phyloP scores from a whole-genome alignment of 1,140 invertebrate species.

The Coptotermes formosanus region DNA sequence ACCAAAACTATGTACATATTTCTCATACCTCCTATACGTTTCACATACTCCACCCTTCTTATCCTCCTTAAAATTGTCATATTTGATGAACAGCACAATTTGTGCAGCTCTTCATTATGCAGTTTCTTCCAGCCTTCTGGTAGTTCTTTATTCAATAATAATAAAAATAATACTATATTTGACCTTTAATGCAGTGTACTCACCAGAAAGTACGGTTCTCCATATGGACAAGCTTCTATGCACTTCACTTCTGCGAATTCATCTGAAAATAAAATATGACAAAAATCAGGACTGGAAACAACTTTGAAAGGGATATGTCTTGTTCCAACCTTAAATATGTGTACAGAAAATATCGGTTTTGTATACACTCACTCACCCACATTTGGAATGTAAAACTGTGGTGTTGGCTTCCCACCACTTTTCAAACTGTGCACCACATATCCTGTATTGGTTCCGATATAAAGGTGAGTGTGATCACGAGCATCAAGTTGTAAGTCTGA shows the following conservation, averaged over 20 bases:
- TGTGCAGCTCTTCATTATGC: too few species aligned
- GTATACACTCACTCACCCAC: conserved; percentile 46
- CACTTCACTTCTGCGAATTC: conserved; percentile 45
- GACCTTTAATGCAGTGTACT: conserved; percentile 28
- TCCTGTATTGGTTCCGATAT: conserved; percentile 55
- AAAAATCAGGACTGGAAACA: too few species aligned
- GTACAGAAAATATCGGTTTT: too few species aligned
- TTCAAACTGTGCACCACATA: conserved; percentile 54
- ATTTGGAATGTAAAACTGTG: conserved; percentile 48
- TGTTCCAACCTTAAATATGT: too few species aligned
- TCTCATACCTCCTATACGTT: too few species aligned
- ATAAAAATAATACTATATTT: not conserved
- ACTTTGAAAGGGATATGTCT: too few species aligned
- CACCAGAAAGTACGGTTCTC: conserved; percentile 55
- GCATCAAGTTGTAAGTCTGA: conserved; percentile 53
- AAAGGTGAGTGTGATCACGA: conserved; percentile 54
- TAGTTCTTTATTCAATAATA: too few species aligned
- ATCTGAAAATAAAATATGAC: conserved; percentile 41
- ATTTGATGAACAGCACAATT: too few species aligned
- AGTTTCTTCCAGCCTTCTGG: too few species aligned
- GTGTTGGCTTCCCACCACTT: conserved; percentile 50
- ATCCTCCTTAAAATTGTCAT: too few species aligned
- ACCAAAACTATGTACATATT: too few species aligned
- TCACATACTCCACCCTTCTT: too few species aligned
- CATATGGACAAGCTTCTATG: conserved; percentile 57